Evolutionary conservation across 2,113 vertebrate genomes (phyloP), one percentile per base, ranked within the genome.

Genomic region (Macrotus californicus): DNA sequence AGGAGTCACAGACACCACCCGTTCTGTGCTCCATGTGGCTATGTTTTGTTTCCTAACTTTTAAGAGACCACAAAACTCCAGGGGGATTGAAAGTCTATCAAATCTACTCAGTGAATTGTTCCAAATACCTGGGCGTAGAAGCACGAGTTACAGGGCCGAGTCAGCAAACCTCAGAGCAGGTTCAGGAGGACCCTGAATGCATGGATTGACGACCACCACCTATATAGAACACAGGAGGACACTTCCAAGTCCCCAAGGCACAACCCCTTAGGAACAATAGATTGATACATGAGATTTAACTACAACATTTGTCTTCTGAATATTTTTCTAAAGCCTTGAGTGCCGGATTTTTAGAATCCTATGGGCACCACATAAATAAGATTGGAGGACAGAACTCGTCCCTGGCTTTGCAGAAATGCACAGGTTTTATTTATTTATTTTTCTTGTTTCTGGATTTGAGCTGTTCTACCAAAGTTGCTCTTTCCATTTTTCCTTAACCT

Each of bases 21-120:
- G 0, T 4, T 29, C n/a, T 8, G 0, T 12, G 8, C 0, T 1
- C 3, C 11, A 7, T 1, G 8, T 6, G 3, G 0, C 16, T 6
- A 0, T 3, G 16, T 52, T 36, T 7, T 5, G 14, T 9, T 6
- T 22, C 48, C 54, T 12, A 2, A 12, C 36, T n/a, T 64, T 64
- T 29, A 13, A 67, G 26, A 81, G 66, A 48, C 46, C 3, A 5
- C 8, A 18, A 8, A 50, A 16, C 10, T 43, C 5, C 5, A 24
- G 36, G 22, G 15, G 5, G n/a, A 16, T 2, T 18, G 54, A 14
- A 80, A 19, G 39, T 34, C 2, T 14, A 1, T 11, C 39, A 5
- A 0, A 1, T 16, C 5, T 3, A 1, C 13, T 7, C 48, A 46
- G 6, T 7, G 21, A 2, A 8, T 34, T 22, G 1, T 36, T 76